phyloP scores from a whole-genome alignment of 2,888 invertebrate genomes.

The Leistus spinibarbis region DNA sequence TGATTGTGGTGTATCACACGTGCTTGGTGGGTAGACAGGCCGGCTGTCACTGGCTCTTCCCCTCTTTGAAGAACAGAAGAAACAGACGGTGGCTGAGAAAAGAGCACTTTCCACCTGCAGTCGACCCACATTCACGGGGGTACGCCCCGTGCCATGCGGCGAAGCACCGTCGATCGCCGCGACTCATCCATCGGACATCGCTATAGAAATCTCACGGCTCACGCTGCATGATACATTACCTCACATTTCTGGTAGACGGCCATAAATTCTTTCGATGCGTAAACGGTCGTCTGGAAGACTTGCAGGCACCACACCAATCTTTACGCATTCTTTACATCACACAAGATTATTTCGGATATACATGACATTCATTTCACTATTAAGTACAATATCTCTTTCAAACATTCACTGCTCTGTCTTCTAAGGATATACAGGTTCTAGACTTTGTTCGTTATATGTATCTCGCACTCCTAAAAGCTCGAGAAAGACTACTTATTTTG shows the following conservation, averaged over 20 bases:
- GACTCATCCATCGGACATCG: not conserved
- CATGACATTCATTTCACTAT: not conserved
- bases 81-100: not conserved
- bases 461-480: no score
- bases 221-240: not conserved
- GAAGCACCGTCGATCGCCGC: not conserved
- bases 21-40: not conserved
- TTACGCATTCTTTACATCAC: not conserved
- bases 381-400: no score
- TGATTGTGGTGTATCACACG: not conserved
- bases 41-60: not conserved
- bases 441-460: no score
- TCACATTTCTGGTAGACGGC: not conserved
- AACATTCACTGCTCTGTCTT: no score
- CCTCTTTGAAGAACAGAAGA: not conserved
- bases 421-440: no score
- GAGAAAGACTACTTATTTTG: no score
- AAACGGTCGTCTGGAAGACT: not conserved
- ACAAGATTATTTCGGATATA: not conserved
- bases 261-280: not conserved
- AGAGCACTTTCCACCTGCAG: constrained; percentile 25
- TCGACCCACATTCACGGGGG: constrained; percentile 9
- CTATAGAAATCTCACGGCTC: not conserved
- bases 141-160: not conserved
- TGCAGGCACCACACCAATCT: not conserved